These are phyloP conservation scores for Pogonocichla stellata DNA, from an alignment of 2,113 vertebrate species.

Conservation along the genomic window DNA sequence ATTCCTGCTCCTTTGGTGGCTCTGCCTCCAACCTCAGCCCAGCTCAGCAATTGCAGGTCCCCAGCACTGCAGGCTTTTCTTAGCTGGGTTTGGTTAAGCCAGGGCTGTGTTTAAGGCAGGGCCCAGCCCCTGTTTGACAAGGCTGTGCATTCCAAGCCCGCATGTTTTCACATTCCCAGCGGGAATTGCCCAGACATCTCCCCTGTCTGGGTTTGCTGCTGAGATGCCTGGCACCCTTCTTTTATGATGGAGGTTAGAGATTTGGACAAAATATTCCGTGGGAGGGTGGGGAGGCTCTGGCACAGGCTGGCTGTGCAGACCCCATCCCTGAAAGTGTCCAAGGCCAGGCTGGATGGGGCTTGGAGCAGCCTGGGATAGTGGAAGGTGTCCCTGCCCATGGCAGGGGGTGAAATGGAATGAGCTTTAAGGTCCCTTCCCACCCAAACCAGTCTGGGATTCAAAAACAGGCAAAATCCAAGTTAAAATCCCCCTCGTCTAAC, in stretches of 20 bases:
- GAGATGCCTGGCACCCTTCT: neutral
- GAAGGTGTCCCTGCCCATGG: neutral
- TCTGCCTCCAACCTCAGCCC: neutral
- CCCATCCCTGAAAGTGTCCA: neutral
- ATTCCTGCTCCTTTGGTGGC: neutral
- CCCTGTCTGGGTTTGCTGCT: neutral
- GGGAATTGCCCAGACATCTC: neutral
- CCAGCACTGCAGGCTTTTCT: neutral
- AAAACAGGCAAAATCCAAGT: neutral
- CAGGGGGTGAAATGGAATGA: fast-evolving
- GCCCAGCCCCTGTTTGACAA: neutral
- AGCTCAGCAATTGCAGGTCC: neutral
- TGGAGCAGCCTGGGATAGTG: neutral
- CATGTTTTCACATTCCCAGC: neutral
- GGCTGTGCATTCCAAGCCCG: neutral
- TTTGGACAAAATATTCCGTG: neutral
- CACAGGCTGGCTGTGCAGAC: neutral
- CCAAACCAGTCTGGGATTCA: neutral
- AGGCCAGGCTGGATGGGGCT: neutral
- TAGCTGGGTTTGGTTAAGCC: constrained; percentile 12
- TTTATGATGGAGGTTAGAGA: neutral
- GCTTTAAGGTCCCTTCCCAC: neutral
- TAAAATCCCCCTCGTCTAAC: neutral
- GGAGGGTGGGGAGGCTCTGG: neutral
- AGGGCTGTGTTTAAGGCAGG: constrained; percentile 20